A percentile compares a stretch with the other conserved stretches of the same genome.
These are phyloP conservation scores for Amblyjoppa proteus DNA, from an alignment of 2,888 invertebrate genomes.

Conservation along the genomic window DNA sequence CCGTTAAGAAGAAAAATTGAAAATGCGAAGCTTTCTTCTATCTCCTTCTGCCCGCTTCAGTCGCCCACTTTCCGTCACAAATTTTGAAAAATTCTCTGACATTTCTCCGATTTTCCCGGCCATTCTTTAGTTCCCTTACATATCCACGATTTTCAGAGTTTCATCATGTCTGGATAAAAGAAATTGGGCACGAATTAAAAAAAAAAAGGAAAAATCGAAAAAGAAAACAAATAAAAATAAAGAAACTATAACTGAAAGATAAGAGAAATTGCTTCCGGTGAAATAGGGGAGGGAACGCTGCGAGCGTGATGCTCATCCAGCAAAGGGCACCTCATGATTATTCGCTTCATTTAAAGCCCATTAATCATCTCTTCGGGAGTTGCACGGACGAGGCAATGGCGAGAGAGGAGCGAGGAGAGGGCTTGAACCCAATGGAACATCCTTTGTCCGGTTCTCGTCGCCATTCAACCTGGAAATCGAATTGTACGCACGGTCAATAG, in stretches of 20 bases:
- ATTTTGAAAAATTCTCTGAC: background rate
- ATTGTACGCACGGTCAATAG: constrained; percentile 72
- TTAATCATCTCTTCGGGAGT: constrained; percentile 71
- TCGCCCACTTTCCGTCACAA: no score
- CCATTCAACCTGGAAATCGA: constrained; percentile 69
- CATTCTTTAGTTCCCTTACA: background rate
- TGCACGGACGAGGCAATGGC: constrained; percentile 3
- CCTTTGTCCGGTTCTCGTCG: constrained; percentile 68
- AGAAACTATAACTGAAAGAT: background rate
- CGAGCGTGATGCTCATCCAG: constrained; percentile 13
- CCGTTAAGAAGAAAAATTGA: no score
- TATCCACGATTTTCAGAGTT: background rate
- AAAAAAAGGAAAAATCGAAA: background rate
- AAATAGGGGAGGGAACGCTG: background rate
- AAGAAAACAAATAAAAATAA: background rate
- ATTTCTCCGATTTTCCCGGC: background rate
- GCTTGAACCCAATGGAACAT: constrained; percentile 67
- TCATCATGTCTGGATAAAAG: background rate
- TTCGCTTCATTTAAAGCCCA: constrained; percentile 75
- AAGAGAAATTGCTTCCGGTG: constrained; percentile 4
- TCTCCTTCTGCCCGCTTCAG: no score
- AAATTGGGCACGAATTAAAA: background rate
- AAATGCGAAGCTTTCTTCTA: no score
- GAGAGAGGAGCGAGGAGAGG: constrained; percentile 45
- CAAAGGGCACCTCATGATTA: constrained; percentile 68